Conservation (phyloP, 2,797 vertebrate species). For the Tenualosa ilisha region DNA sequence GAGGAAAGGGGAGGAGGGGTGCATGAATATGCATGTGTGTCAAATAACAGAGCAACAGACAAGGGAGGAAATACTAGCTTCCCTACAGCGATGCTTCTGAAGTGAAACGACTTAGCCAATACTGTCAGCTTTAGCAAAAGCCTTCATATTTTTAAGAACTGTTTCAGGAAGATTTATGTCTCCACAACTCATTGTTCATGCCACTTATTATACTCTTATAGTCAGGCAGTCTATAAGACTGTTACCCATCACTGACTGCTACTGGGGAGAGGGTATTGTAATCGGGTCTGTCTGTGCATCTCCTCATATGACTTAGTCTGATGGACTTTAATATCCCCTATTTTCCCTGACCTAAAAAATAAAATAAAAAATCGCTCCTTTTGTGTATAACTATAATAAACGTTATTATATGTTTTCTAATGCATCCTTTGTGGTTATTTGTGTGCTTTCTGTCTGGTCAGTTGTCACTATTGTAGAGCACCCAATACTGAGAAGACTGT, state of each 20-base stretch:
- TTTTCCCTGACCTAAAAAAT: no score
- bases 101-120: background rate
- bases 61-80: background rate
- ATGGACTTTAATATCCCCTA: no score
- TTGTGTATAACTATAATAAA: no score
- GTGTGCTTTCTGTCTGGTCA: background rate
- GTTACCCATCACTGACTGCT: no score
- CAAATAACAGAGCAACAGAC: background rate
- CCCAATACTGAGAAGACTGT: background rate
- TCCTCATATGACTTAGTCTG: no score
- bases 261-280: no score
- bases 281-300: no score
- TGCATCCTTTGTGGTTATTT: background rate
- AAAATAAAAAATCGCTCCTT: no score
- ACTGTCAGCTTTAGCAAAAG: background rate
- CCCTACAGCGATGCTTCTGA: background rate
- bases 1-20: conserved; percentile 29
- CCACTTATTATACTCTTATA: background rate
- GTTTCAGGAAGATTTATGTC: background rate
- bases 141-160: background rate
- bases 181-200: background rate
- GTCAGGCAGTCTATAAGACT: background rate
- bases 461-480: background rate
- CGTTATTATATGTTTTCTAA: background rate
- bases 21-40: conserved; percentile 32